These are phyloP conservation scores for Megathymus violae DNA, from an alignment of 1,140 invertebrate genomes.

Conservation along the genomic window DNA sequence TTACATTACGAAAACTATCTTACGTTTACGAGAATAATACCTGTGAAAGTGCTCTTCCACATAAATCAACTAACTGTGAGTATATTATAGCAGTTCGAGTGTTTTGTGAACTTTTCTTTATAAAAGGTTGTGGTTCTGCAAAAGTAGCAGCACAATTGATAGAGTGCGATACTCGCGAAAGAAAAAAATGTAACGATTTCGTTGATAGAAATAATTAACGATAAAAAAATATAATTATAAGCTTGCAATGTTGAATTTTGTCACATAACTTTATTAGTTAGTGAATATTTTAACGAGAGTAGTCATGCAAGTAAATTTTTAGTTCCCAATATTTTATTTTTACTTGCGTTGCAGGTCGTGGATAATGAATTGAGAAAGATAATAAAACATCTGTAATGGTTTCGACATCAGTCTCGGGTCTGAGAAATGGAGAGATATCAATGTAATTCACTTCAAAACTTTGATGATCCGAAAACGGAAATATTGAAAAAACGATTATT, in stretches of 20 bases:
- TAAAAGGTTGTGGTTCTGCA: constrained; percentile 79
- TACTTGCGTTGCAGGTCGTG: constrained; percentile 74
- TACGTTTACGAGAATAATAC: constrained; percentile 56
- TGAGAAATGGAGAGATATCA: constrained; percentile 80
- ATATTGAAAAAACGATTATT: constrained; percentile 82
- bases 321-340: constrained; percentile 77
- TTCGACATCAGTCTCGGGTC: constrained; percentile 57
- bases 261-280: constrained; percentile 49
- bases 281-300: constrained; percentile 43
- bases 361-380: constrained; percentile 71
- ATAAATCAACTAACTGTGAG: constrained; percentile 58
- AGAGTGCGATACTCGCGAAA: constrained; percentile 78
- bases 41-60: constrained; percentile 49
- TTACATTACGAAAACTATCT: constrained; percentile 62
- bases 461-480: constrained; percentile 79
- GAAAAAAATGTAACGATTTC: constrained; percentile 63
- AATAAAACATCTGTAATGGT: constrained; percentile 74
- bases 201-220: constrained; percentile 36
- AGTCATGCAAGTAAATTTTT: constrained; percentile 59
- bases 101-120: constrained; percentile 78
- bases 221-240: constrained; percentile 37
- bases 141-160: constrained; percentile 82
- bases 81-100: constrained; percentile 59
- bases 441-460: constrained; percentile 82
- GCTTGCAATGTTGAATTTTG: constrained; percentile 35